phyloP scores from a whole-genome alignment of 2,113 vertebrate species.

The Nibea albiflora region DNA sequence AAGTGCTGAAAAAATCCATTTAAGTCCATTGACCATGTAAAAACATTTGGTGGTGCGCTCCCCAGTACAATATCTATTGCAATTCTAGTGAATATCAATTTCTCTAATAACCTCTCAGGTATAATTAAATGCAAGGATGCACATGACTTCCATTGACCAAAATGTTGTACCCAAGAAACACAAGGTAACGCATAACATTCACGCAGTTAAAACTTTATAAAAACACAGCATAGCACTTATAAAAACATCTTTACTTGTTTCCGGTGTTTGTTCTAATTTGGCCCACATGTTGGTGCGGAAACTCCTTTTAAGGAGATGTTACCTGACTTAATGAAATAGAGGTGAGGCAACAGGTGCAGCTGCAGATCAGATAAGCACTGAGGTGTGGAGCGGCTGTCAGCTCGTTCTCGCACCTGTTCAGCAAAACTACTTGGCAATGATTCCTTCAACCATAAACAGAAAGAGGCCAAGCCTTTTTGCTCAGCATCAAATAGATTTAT shows the following conservation, averaged over 20 bases:
- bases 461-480: background rate
- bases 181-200: too few species aligned
- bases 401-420: background rate
- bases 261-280: background rate
- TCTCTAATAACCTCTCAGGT: too few species aligned
- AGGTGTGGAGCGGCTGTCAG: background rate
- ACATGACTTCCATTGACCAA: too few species aligned
- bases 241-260: background rate
- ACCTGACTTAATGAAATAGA: too few species aligned
- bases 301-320: background rate
- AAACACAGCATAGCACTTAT: background rate
- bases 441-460: background rate
- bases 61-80: too few species aligned
- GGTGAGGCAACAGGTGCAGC: background rate
- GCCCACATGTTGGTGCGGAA: accelerated
- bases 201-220: background rate
- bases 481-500: background rate
- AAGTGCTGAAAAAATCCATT: too few species aligned
- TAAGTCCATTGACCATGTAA: too few species aligned
- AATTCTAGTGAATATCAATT: too few species aligned
- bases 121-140: too few species aligned
- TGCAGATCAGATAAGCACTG: too few species aligned
- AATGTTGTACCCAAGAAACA: too few species aligned
- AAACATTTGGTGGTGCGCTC: too few species aligned
- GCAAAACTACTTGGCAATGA: background rate